Evolutionary conservation across 2,113 vertebrate species (phyloP).

Genomic region (Myiozetetes cayanensis): DNA sequence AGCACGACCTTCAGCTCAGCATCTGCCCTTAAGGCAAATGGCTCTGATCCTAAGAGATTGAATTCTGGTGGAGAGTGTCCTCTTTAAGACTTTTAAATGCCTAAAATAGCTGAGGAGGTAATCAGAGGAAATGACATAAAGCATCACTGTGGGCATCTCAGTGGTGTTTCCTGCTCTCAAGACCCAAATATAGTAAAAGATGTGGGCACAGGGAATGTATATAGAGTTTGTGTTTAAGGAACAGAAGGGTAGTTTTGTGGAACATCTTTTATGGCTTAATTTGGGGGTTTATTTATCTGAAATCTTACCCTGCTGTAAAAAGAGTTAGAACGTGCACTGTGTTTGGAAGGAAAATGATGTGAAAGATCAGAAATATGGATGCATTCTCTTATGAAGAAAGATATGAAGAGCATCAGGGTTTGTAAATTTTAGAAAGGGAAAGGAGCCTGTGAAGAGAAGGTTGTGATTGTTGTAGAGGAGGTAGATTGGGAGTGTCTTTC

Average conservation of each 20-base stretch:
- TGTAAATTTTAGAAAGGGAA: background rate
- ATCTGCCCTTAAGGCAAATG: background rate
- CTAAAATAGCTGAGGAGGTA: background rate
- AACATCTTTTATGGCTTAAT: background rate
- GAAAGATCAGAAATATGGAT: background rate
- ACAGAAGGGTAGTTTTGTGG: background rate
- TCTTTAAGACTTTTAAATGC: slow-evolving; percentile 1
- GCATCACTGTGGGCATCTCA: background rate
- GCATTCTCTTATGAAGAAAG: background rate
- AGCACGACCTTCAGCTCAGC: slow-evolving; percentile 19
- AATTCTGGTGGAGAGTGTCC: background rate
- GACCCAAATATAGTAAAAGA: background rate
- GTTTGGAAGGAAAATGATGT: background rate
- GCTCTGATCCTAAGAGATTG: background rate
- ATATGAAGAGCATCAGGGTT: background rate
- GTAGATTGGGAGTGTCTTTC: background rate
- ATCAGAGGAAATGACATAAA: background rate
- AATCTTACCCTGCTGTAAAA: background rate
- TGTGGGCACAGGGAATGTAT: background rate
- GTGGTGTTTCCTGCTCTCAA: background rate
- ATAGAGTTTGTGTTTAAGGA: background rate
- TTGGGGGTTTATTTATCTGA: background rate
- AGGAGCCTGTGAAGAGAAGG: background rate
- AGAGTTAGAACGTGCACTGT: background rate
- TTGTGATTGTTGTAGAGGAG: background rate